A percentile compares a stretch with the other conserved stretches of the same genome.
phyloP scores from a whole-genome alignment of 2,797 vertebrate genomes.

The Pipistrellus pipistrellus region DNA sequence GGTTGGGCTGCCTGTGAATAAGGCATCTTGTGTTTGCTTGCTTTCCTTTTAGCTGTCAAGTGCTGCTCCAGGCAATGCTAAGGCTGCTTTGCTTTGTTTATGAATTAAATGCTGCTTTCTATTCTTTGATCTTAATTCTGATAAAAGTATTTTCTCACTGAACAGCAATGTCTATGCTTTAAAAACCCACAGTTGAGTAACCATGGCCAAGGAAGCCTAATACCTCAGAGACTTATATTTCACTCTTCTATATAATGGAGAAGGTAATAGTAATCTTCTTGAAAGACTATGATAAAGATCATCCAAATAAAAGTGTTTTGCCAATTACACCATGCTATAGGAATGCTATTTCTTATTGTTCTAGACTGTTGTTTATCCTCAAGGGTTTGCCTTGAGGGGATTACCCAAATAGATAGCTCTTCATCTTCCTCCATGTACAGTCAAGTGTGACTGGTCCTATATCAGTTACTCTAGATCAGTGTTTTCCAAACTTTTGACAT shows the following conservation, averaged over 20 bases:
- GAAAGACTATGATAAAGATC: neutral
- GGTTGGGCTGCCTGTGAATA: neutral
- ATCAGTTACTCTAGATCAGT: neutral
- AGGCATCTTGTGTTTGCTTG: neutral
- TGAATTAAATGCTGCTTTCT: constrained; percentile 13
- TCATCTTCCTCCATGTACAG: neutral
- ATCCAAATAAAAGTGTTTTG: constrained; percentile 41
- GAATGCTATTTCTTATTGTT: constrained; percentile 49
- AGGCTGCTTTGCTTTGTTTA: neutral
- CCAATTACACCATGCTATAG: constrained; percentile 10
- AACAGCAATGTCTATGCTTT: constrained; percentile 39
- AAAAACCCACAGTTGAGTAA: neutral
- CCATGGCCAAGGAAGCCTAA: neutral
- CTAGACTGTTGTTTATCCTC: neutral
- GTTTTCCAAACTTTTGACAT: too few species aligned
- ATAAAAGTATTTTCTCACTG: neutral
- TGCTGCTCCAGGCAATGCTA: neutral
- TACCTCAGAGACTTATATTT: constrained; percentile 32
- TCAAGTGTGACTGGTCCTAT: neutral
- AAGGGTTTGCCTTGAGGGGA: neutral
- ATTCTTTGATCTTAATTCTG: constrained; percentile 1
- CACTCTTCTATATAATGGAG: constrained; percentile 18
- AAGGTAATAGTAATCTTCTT: constrained; percentile 2
- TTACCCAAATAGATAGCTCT: neutral
- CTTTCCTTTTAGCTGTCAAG: constrained; percentile 6